Conservation (phyloP, 2,888 invertebrate species). For the Horisme vitalbata region DNA sequence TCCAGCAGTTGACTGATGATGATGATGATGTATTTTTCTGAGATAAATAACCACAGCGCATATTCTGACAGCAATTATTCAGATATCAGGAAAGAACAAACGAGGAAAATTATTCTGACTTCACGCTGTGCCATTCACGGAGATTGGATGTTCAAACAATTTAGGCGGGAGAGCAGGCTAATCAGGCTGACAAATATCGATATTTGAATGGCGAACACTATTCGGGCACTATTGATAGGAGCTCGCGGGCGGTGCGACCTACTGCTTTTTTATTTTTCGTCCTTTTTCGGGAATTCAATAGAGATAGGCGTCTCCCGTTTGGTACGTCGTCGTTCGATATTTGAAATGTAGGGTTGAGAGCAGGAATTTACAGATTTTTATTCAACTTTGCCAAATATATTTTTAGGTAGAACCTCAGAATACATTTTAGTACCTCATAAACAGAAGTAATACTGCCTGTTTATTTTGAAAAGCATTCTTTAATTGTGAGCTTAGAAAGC, state of each 20-base stretch:
- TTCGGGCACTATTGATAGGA: slow-evolving; percentile 64
- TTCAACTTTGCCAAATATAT: too few relatives aligned
- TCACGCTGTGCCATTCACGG: slow-evolving; percentile 72
- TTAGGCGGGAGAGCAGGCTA: slow-evolving; percentile 63
- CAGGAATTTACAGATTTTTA: slow-evolving; percentile 7
- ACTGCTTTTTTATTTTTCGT: slow-evolving; percentile 67
- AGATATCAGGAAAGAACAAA: slow-evolving; percentile 42
- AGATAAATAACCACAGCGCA: neutral
- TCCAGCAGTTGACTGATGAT: too few relatives aligned
- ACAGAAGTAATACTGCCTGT: too few relatives aligned
- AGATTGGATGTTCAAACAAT: slow-evolving; percentile 53
- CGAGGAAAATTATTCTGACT: slow-evolving; percentile 52
- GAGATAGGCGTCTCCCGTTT: slow-evolving; percentile 75
- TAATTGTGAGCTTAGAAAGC: too few relatives aligned
- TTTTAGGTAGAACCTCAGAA: too few relatives aligned
- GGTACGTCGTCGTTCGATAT: slow-evolving; percentile 66
- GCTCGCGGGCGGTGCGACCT: slow-evolving; percentile 41
- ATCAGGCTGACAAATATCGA: slow-evolving; percentile 79
- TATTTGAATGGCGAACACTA: slow-evolving; percentile 65
- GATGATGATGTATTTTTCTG: too few relatives aligned
- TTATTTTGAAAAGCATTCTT: too few relatives aligned
- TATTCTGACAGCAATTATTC: slow-evolving; percentile 18
- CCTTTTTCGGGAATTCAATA: slow-evolving; percentile 80
- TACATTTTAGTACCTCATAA: too few relatives aligned
- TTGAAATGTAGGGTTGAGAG: slow-evolving; percentile 64